Percentiles rank a stretch among this genome's conserved stretches.
phyloP scores from a whole-genome alignment of 2,113 vertebrate genomes.

The Chloebia gouldiae region DNA sequence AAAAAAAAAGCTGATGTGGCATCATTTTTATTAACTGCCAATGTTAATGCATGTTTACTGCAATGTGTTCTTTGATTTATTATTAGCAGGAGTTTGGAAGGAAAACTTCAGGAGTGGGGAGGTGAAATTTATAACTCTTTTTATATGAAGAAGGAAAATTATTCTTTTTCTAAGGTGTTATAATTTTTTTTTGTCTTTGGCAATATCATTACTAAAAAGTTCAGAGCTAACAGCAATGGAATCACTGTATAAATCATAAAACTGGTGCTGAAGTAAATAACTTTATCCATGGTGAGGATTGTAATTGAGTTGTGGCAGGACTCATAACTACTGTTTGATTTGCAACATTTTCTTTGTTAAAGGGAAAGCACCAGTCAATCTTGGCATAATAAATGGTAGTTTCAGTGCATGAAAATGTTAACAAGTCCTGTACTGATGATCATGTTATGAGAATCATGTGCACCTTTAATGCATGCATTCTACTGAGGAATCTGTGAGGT shows the following conservation, averaged over 20 bases:
- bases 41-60: not conserved
- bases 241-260: constrained; percentile 53
- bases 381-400: not conserved
- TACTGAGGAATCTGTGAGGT: not conserved
- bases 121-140: not conserved
- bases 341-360: constrained; percentile 2
- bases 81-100: not conserved
- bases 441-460: not conserved
- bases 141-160: not conserved
- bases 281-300: not conserved
- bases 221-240: not conserved
- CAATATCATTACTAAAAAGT: not conserved
- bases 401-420: not conserved
- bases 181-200: constrained; percentile 13
- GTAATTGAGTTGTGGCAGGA: not conserved
- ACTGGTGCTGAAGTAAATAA: constrained; percentile 36
- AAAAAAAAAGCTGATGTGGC: not conserved
- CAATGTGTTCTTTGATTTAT: not conserved
- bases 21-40: not conserved
- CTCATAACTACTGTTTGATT: not conserved
- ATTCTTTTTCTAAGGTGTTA: not conserved
- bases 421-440: not conserved
- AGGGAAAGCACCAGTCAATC: not conserved
- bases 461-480: not conserved
- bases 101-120: not conserved